These are phyloP conservation scores for Limanda limanda DNA, from an alignment of 2,113 vertebrate species.

Conservation along the genomic window DNA sequence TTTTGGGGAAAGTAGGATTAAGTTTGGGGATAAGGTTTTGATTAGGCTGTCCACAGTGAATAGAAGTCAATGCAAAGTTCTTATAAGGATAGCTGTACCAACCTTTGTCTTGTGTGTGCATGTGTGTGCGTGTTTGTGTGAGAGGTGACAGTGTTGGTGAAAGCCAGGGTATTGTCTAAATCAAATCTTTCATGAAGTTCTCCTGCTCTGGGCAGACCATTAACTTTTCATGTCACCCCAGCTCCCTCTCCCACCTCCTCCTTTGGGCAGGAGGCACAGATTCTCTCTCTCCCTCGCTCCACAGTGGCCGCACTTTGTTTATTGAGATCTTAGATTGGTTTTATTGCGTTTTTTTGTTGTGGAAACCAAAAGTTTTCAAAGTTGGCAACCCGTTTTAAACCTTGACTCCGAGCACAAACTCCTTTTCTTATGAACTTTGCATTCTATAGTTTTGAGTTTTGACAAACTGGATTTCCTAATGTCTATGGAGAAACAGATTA, in stretches of 20 bases:
- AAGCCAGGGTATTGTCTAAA: slow-evolving; percentile 69
- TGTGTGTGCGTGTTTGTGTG: slow-evolving; percentile 1
- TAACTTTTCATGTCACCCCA: slow-evolving; percentile 78
- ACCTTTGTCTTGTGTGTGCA: neutral
- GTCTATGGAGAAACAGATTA: slow-evolving; percentile 9
- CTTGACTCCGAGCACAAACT: slow-evolving; percentile 3
- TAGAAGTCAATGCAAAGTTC: no score
- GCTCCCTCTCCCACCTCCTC: slow-evolving; percentile 54
- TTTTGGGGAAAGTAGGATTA: no score
- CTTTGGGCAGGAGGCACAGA: slow-evolving; percentile 47
- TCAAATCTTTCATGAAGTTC: slow-evolving; percentile 78
- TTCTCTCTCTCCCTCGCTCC: neutral
- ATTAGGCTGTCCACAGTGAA: no score
- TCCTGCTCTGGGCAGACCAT: slow-evolving; percentile 74
- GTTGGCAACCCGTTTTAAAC: neutral
- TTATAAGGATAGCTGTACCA: no score
- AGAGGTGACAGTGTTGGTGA: slow-evolving; percentile 31
- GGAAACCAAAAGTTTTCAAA: no score
- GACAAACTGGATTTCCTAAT: slow-evolving; percentile 29
- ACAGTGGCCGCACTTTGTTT: slow-evolving; percentile 12
- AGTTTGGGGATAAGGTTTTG: no score
- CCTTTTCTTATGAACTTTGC: neutral
- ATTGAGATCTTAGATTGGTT: neutral
- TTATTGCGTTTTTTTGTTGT: neutral
- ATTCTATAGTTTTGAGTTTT: slow-evolving; percentile 6